Conservation (phyloP, 2,888 invertebrate species). For the Nomada fucata region DNA sequence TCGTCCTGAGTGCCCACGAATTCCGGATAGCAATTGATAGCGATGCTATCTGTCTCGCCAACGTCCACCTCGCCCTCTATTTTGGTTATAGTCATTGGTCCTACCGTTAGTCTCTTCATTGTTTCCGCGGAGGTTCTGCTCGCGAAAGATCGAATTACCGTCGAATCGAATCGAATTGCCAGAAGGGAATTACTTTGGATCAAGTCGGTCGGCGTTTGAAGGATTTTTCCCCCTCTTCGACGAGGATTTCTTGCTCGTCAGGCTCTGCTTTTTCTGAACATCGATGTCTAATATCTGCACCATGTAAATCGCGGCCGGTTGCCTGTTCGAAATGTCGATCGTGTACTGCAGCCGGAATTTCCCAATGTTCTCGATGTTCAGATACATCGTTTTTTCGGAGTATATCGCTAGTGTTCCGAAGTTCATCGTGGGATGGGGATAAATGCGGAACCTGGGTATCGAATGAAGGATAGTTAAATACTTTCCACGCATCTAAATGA, state of each 20-base stretch:
- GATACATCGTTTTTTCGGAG: constrained; percentile 85
- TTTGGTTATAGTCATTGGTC: constrained; percentile 81
- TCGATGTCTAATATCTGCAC: neutral
- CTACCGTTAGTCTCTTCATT: constrained; percentile 72
- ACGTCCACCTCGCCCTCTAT: constrained; percentile 81
- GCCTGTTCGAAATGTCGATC: neutral
- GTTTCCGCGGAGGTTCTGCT: constrained; percentile 8
- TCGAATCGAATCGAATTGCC: neutral
- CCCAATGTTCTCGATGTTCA: constrained; percentile 87
- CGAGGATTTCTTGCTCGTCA: neutral
- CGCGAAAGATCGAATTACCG: neutral
- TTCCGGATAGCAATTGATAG: constrained; percentile 81
- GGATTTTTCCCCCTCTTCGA: constrained; percentile 66
- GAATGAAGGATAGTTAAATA: no score
- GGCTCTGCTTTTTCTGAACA: constrained; percentile 29
- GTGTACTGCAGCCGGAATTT: constrained; percentile 86
- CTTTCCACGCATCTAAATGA: neutral
- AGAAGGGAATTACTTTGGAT: constrained; percentile 31
- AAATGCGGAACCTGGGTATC: constrained; percentile 85
- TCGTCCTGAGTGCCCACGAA: constrained; percentile 80
- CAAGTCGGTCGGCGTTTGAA: constrained; percentile 39
- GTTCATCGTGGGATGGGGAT: constrained; percentile 86
- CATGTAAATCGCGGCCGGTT: constrained; percentile 34
- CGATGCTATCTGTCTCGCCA: constrained; percentile 76
- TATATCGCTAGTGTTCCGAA: constrained; percentile 87